phyloP scores from a whole-genome alignment of 2,888 invertebrate genomes.

The Laspeyria flexula region DNA sequence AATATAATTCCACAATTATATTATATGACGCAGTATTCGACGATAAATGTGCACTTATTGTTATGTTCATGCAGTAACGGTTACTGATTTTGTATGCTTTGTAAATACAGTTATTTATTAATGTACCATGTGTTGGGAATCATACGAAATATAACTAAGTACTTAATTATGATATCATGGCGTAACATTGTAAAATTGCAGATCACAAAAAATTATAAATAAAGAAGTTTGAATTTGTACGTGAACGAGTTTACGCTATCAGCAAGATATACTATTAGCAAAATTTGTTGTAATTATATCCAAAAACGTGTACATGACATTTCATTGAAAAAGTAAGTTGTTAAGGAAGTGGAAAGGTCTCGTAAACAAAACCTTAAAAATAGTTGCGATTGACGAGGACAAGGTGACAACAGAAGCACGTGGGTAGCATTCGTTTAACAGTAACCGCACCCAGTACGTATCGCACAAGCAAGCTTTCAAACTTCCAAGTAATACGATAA shows the following conservation, averaged over 20 bases:
- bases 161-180: not conserved
- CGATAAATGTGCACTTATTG: slow-evolving; percentile 11
- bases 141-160: not conserved
- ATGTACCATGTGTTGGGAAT: slow-evolving; percentile 1
- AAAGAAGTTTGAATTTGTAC: not conserved
- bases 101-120: not conserved
- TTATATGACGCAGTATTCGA: slow-evolving; percentile 38
- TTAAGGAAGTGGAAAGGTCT: slow-evolving; percentile 29
- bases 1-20: slow-evolving; percentile 43
- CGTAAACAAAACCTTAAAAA: slow-evolving; percentile 28
- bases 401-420: slow-evolving; percentile 27
- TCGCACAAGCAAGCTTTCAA: slow-evolving; percentile 20
- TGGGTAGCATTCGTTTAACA: slow-evolving; percentile 21
- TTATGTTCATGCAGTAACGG: not conserved
- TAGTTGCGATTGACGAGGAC: slow-evolving; percentile 17
- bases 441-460: slow-evolving; percentile 26
- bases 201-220: not conserved
- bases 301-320: slow-evolving; percentile 33
- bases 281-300: not conserved
- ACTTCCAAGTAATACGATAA: slow-evolving; percentile 43
- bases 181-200: not conserved
- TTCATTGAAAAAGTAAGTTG: slow-evolving; percentile 24
- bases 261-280: too few species aligned
- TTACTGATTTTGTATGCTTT: slow-evolving; percentile 7
- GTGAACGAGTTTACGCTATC: too few species aligned